A percentile compares a stretch with the other conserved stretches of the same genome.
Conservation (phyloP, 2,113 vertebrate species). For the Daphoenositta chrysoptera region DNA sequence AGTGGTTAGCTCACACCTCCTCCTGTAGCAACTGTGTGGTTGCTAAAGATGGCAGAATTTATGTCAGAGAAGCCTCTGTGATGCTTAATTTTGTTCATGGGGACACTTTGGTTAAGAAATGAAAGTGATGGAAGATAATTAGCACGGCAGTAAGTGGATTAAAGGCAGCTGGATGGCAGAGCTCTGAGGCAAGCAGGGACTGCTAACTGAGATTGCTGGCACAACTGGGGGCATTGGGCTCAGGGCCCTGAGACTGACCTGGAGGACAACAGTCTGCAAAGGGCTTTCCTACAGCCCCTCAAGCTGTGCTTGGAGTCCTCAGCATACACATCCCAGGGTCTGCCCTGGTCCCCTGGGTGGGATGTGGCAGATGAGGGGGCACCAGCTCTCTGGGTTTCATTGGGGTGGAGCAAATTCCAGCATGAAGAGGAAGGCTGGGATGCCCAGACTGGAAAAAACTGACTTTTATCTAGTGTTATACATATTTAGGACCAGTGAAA, state of each 20-base stretch:
- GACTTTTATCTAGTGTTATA: background rate
- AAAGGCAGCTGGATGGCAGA: background rate
- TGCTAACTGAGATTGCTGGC: background rate
- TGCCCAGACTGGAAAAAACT: background rate
- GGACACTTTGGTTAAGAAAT: background rate
- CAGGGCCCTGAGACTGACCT: background rate
- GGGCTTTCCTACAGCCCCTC: background rate
- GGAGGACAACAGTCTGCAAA: background rate
- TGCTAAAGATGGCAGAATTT: conserved; percentile 9
- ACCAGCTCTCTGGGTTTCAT: rapidly evolving
- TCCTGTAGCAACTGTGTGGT: rapidly evolving
- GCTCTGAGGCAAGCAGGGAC: background rate
- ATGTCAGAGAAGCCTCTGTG: background rate
- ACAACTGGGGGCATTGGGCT: background rate
- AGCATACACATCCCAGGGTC: background rate
- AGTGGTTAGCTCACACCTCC: background rate
- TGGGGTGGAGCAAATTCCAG: background rate
- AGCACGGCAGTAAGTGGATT: background rate
- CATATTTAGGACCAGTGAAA: background rate
- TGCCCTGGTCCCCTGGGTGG: background rate
- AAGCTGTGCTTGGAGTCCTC: background rate
- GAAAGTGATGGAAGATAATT: background rate
- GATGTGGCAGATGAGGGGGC: background rate
- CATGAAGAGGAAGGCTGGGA: background rate
- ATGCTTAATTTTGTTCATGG: background rate